Evolutionary conservation across 2,888 invertebrate genomes (phyloP), one percentile per base, ranked within the genome.

Genomic region (Muschampia plurimacula): DNA sequence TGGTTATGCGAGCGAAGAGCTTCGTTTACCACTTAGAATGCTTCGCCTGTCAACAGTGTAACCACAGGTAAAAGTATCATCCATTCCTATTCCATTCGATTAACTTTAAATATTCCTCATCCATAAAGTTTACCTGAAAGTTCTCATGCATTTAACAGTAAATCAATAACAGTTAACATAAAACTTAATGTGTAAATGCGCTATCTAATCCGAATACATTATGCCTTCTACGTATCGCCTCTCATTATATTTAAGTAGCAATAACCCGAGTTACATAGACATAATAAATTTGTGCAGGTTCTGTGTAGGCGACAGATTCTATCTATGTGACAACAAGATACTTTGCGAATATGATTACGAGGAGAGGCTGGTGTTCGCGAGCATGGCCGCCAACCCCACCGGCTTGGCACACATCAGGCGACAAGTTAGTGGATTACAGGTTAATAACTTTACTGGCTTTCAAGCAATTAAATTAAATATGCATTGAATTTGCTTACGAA

Each of bases 261-360:
- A 69, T 64, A 70, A 74, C 52, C 66, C 57, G 60, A 69, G 66
- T 76, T 74, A 72, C 73, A 73, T 39, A 74, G 65, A 55, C 64
- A 74, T 59, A 72, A 75, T 77, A 77, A 75, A 76, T 82, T 81
- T 80, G 86, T 82, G 41, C 89, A 98, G 98, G 96, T 98, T 98
- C 95, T 98, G 98, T 94, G 98, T 98, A 65, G 98, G 98, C 39
- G 98, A 98, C 91, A 96, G 97, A 84, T 98, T 98, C 91, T 98
- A 98, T 93, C 95, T 98, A 83, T 98, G 97, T 90, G 98, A 98
- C 94, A 98, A 98, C 95, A 98, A 98, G 95, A 98, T 98, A 82
- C 96, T 98, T 64, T 98, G 98, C 95, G 98, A 98, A 91, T 98
- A 98, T 92, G 98, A 98, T 93, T 98, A 98, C 90, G 98, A 98